phyloP scores from a whole-genome alignment of 2,113 vertebrate genomes.

The Amblyornis subalaris region DNA sequence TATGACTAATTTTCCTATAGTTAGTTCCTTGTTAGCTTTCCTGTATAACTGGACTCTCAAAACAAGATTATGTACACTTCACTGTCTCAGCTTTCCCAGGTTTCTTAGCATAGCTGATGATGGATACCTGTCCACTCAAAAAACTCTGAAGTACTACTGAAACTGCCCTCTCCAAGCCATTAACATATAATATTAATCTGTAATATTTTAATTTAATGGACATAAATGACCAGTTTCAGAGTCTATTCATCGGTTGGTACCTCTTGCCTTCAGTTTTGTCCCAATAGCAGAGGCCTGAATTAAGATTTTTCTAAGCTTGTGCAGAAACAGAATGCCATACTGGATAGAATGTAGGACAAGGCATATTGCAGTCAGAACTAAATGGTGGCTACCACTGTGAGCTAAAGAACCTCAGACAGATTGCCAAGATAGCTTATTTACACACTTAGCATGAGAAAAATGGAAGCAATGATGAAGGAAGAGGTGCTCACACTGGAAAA shows the following conservation, averaged over 20 bases:
- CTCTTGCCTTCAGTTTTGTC: background rate
- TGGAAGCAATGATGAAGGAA: background rate
- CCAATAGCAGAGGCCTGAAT: background rate
- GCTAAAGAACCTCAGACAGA: background rate
- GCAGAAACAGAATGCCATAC: background rate
- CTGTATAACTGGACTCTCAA: background rate
- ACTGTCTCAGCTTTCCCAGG: background rate
- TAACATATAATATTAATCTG: background rate
- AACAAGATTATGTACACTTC: background rate
- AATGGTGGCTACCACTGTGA: background rate
- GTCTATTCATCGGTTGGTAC: background rate
- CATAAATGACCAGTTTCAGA: background rate
- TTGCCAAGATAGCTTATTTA: background rate
- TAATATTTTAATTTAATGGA: background rate
- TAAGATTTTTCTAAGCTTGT: background rate
- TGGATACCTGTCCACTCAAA: background rate
- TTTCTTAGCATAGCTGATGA: background rate
- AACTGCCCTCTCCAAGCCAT: background rate
- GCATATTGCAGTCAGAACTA: background rate
- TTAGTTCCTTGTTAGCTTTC: background rate
- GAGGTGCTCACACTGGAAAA: background rate
- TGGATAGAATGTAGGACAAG: background rate
- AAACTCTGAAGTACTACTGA: background rate
- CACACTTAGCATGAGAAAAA: background rate
- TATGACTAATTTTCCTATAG: background rate